phyloP scores from a whole-genome alignment of 2,797 vertebrate genomes.

The Philypnodon macrostomus region DNA sequence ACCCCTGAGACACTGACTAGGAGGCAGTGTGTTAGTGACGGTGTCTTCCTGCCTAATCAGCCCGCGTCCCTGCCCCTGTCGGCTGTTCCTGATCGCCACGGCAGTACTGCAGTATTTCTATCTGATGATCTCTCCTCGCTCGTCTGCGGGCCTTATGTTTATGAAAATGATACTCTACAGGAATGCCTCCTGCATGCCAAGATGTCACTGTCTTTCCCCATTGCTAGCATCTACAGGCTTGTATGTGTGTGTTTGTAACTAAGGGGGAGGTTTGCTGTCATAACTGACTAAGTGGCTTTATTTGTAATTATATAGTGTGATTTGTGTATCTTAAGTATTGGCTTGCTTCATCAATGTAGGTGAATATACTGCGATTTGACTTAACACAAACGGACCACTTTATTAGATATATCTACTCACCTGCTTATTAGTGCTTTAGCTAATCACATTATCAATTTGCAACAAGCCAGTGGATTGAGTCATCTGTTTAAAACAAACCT shows the following conservation, averaged over 20 bases:
- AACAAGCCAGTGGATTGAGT: too few species aligned
- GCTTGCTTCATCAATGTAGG: constrained; percentile 24
- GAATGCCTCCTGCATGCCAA: constrained; percentile 76
- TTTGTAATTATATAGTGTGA: constrained; percentile 51
- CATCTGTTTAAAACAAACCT: too few species aligned
- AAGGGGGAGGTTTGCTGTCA: constrained; percentile 20
- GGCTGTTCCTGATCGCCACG: constrained; percentile 67
- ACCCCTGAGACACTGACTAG: constrained; percentile 42
- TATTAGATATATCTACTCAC: too few species aligned
- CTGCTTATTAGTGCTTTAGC: too few species aligned
- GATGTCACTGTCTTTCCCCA: constrained; percentile 75
- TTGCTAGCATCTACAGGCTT: constrained; percentile 49
- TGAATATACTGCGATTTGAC: constrained; percentile 30
- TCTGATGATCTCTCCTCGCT: constrained; percentile 71
- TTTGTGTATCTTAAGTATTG: constrained; percentile 22
- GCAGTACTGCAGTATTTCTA: constrained; percentile 74
- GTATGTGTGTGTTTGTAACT: constrained; percentile 36
- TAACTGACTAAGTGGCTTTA: constrained; percentile 48
- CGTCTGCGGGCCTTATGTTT: constrained; percentile 75
- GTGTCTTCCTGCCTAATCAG: constrained; percentile 68
- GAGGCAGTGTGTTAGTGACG: constrained; percentile 48
- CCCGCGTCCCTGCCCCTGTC: constrained; percentile 63
- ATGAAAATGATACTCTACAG: constrained; percentile 77
- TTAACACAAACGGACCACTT: too few species aligned
- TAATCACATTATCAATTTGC: too few species aligned